Evolutionary conservation across 92 coral and sea anemone species (phyloP).

Genomic region (Ricordea florida): DNA sequence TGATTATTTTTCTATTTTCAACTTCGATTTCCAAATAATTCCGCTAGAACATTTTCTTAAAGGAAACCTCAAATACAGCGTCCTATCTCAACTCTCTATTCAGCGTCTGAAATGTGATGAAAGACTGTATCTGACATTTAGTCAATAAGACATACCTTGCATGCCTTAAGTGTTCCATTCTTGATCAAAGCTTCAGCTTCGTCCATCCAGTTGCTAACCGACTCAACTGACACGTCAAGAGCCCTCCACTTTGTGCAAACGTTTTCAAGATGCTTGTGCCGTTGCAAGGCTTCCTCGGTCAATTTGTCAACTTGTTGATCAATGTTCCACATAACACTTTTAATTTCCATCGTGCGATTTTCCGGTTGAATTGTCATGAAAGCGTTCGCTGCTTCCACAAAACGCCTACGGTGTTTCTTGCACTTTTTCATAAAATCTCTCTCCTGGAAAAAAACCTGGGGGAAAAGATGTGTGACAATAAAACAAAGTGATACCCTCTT

Average conservation of each 20-base stretch:
- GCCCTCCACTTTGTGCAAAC: constrained; percentile 80
- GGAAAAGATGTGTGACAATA: background rate
- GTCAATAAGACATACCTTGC: constrained; percentile 71
- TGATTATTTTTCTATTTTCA: too few relatives aligned
- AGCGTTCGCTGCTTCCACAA: constrained; percentile 59
- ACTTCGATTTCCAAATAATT: too few relatives aligned
- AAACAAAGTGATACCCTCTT: background rate
- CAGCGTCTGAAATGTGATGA: too few relatives aligned
- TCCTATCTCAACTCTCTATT: too few relatives aligned
- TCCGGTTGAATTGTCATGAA: constrained; percentile 53
- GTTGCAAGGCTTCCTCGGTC: constrained; percentile 60
- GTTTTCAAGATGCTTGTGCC: constrained; percentile 73
- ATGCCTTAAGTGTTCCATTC: constrained; percentile 73
- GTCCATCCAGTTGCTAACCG: constrained; percentile 72
- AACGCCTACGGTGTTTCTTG: constrained; percentile 67
- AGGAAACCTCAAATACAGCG: too few relatives aligned
- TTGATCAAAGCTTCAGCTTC: constrained; percentile 87
- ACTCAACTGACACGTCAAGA: constrained; percentile 63
- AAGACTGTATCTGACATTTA: background rate
- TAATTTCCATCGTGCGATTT: constrained; percentile 37
- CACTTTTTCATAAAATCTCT: constrained; percentile 77
- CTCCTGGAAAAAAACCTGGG: constrained; percentile 84
- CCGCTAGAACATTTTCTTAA: too few relatives aligned
- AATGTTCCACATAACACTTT: constrained; percentile 52
- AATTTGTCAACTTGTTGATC: constrained; percentile 62